phyloP scores from a whole-genome alignment of 2,888 invertebrate genomes.

The Ormia ochracea region DNA sequence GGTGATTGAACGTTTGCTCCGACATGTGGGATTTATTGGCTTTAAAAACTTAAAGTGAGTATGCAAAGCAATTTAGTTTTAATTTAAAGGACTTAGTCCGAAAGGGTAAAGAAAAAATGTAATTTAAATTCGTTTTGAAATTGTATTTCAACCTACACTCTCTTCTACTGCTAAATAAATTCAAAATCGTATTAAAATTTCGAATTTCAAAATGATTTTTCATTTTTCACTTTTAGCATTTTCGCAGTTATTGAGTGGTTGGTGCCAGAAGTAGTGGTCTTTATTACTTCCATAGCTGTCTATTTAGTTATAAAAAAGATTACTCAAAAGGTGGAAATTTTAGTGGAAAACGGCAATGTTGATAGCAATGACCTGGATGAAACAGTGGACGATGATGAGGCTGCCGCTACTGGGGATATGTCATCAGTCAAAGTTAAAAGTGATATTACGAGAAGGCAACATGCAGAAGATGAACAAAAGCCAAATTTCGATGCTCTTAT shows the following conservation, averaged over 20 bases:
- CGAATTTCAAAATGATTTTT: neutral
- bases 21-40: slow-evolving; percentile 79
- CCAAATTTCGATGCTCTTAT: slow-evolving; percentile 72
- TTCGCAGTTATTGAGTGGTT: slow-evolving; percentile 84
- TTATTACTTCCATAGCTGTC: slow-evolving; percentile 78
- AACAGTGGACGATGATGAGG: slow-evolving; percentile 16
- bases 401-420: slow-evolving; percentile 8
- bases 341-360: slow-evolving; percentile 68
- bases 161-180: no score
- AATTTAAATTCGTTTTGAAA: no score
- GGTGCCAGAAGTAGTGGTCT: slow-evolving; percentile 85
- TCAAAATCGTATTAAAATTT: no score
- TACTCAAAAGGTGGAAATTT: slow-evolving; percentile 65
- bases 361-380: slow-evolving; percentile 50
- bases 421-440: slow-evolving; percentile 14
- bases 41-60: slow-evolving; percentile 75
- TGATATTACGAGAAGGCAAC: slow-evolving; percentile 7
- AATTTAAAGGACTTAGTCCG: neutral
- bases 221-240: slow-evolving; percentile 79
- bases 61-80: neutral
- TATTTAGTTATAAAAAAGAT: slow-evolving; percentile 78
- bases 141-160: no score
- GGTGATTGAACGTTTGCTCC: slow-evolving; percentile 78
- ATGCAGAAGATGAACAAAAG: slow-evolving; percentile 66
- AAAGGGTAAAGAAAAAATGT: no score